Base-by-base conservation (phyloP, 2,888 invertebrate genomes). In the Chorisops tibialis region DNA sequence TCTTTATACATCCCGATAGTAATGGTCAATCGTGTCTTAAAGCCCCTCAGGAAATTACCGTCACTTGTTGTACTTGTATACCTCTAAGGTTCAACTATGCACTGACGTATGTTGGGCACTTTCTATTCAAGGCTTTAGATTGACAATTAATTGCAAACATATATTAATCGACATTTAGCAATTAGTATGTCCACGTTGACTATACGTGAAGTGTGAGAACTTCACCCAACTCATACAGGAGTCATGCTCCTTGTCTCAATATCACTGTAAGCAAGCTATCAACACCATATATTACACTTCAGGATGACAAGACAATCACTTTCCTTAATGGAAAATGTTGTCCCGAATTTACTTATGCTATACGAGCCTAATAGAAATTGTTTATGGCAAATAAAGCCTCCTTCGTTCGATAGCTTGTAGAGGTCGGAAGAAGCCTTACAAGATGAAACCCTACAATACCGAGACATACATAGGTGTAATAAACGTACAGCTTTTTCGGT, bases 281-380 rank as follows among this genome's bases (percentile, higher is more conserved):
- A 48, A 30, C 56, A 49, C 61, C 51, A 61, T 61, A 63, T 63
- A 61, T 61, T 63, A 61, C 61, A 56, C 56, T 63, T 60, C 45
- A 41, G 45, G 49, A 54, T 50, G 63, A 63, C 60, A 63, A 61
- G 54, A 63, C 63, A 63, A 63, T 63, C 63, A 63, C 60, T 63
- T 63, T 56, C 61, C 49, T 63, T 63, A 63, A 63, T 63, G 60
- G 63, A 63, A 63, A 63, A 60, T 63, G 63, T 63, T 60, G 16
- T 22, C 56, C 38, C 43, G 56, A 60, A 61, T 63, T 63, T 63
- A 61, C 63, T 63, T 63, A 30, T 24, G 50, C 30, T 60, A 50
- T 60, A 49, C 39, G 50, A 51, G 12, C 22, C 49, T 16, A 16
- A 48, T 60, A 43, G 60, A 63, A 61, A 49, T 61, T 61, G 63